Base-by-base conservation (phyloP, 2,113 vertebrate species). In the Uria lomvia region DNA sequence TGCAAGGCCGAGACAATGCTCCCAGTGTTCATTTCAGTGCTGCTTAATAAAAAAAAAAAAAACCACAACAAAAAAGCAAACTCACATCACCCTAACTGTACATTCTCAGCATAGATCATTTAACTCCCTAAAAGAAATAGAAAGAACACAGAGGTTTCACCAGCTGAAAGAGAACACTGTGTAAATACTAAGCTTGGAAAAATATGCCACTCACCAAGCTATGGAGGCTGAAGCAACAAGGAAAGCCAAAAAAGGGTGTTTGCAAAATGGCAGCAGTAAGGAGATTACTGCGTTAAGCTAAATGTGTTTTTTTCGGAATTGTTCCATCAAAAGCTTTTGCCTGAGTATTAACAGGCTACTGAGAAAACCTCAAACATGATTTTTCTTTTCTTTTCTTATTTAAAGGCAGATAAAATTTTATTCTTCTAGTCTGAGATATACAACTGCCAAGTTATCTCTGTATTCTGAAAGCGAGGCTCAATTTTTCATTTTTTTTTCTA, bases 111-210 rank as follows among this genome's bases (percentile, higher is more conserved):
- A 97, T 8, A 97, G 86, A 97, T 88, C 95, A 97, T 95, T 96
- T 97, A 97, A 94, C 53, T 95, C 77, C 76, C 87, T 95, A 91
- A 97, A 98, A 97, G 97, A 96, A 74, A 36, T 1, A 85, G 3
- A 79, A 88, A 96, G 93, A 98, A 96, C 90, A 97, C 96, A 98
- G 96, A 97, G 97, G 95, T 97, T 98, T 97, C 81, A 96, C 88
- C 96, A 97, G 85, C 76, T 76, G 97, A 98, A 98, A 98, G 95
- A 97, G 97, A 98, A 97, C n/a, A 88, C 94, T 96, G 72, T 94
- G 73, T 94, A 98, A 98, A 98, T 92, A 98, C n/a, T 70, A 83
- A 93, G 82, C 63, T 89, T 94, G 80, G 91, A 96, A 97, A 97
- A 97, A 97, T 45, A 94, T 40, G 84, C 85, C 94, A 81, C 73